Conservation (phyloP, 2,888 invertebrate species). For the Himalopsyche japonica region DNA sequence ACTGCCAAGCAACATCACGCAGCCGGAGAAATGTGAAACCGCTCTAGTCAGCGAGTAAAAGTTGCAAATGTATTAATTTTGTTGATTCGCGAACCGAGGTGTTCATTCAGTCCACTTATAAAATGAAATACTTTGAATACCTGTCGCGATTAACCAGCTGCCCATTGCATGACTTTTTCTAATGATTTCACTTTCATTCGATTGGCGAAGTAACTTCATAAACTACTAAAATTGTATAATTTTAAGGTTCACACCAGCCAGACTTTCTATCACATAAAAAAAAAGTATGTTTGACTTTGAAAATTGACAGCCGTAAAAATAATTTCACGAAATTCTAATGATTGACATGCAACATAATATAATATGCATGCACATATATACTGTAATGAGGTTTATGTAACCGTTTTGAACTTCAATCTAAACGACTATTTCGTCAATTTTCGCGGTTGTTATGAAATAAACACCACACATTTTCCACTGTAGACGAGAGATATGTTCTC, state of each 20-base stretch:
- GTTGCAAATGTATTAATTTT: constrained; percentile 29
- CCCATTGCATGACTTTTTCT: constrained; percentile 30
- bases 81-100: constrained; percentile 25
- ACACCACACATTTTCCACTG: constrained; percentile 32
- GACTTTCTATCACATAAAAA: constrained; percentile 33
- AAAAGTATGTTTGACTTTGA: background rate
- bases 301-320: constrained; percentile 12
- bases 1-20: background rate
- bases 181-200: constrained; percentile 39
- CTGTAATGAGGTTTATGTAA: constrained; percentile 30
- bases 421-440: background rate
- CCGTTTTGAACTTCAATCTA: constrained; percentile 31
- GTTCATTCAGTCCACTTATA: constrained; percentile 20
- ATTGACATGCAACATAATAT: background rate
- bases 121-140: constrained; percentile 17
- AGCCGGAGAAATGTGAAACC: constrained; percentile 21
- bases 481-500: constrained; percentile 51
- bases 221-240: constrained; percentile 24
- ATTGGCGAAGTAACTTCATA: constrained; percentile 17
- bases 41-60: constrained; percentile 24
- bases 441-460: constrained; percentile 30
- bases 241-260: constrained; percentile 8
- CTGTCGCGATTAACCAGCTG: constrained; percentile 27
- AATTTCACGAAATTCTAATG: background rate
- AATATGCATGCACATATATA: background rate